Conservation (phyloP, 2,797 vertebrate species). For the Halcyon smyrnensis region DNA sequence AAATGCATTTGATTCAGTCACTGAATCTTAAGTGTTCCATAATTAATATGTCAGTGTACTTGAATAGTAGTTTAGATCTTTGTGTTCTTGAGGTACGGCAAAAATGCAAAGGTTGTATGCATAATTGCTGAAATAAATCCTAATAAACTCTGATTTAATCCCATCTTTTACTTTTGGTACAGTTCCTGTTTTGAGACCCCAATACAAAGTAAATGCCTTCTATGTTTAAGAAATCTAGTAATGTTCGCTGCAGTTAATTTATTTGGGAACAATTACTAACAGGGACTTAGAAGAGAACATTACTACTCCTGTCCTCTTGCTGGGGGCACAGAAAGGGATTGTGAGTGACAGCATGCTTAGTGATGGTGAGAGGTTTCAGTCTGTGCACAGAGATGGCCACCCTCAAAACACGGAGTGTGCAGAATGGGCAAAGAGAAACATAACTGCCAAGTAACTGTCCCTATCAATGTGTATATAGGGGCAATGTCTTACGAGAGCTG, state of each 20-base stretch:
- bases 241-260: constrained; percentile 30
- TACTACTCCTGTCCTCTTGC: background rate
- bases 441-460: background rate
- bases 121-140: background rate
- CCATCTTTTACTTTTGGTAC: background rate
- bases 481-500: background rate
- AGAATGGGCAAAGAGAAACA: background rate
- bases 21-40: background rate
- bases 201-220: background rate
- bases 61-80: background rate
- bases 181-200: background rate
- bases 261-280: constrained; percentile 16
- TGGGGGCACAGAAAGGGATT: background rate
- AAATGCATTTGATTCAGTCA: background rate
- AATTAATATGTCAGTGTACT: background rate
- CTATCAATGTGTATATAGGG: background rate
- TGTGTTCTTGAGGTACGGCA: background rate
- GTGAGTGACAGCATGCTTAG: background rate
- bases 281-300: background rate
- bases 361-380: background rate
- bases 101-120: background rate
- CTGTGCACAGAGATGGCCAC: rapidly evolving
- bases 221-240: constrained; percentile 30
- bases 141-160: background rate
- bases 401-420: background rate